These are phyloP conservation scores for Equus quagga DNA, from an alignment of 2,113 vertebrate genomes.

Conservation along the genomic window DNA sequence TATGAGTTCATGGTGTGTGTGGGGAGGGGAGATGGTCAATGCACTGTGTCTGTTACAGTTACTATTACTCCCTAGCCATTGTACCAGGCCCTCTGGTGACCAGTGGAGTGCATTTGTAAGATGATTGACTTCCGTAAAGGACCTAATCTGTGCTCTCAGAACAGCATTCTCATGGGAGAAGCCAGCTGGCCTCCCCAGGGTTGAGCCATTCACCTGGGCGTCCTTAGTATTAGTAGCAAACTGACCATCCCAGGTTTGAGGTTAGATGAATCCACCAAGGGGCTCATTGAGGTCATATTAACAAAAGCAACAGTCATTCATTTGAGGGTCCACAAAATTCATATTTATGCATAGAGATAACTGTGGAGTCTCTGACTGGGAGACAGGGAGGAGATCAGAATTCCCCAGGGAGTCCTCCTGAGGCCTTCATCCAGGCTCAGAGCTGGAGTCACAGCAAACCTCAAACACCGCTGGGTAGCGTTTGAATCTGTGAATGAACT, in stretches of 20 bases:
- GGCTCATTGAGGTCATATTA: background rate
- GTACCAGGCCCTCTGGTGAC: background rate
- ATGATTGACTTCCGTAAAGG: background rate
- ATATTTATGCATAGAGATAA: background rate
- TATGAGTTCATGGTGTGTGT: background rate
- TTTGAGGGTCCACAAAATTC: background rate
- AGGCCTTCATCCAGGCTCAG: background rate
- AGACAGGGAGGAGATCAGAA: background rate
- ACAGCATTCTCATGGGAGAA: background rate
- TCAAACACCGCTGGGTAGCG: background rate
- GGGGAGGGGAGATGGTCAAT: accelerated
- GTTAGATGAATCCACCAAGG: background rate
- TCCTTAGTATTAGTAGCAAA: background rate
- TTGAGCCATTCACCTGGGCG: background rate
- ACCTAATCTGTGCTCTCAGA: background rate
- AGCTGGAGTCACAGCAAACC: background rate
- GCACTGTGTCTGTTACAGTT: background rate
- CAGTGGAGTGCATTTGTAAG: background rate
- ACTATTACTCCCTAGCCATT: background rate
- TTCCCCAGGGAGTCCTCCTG: background rate
- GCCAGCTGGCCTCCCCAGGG: background rate
- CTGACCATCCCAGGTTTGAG: background rate
- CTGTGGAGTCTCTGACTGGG: background rate
- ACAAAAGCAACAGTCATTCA: background rate
- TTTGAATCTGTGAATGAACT: background rate